A percentile compares a stretch with the other conserved stretches of the same genome.
These are phyloP conservation scores for Syngnathus scovelli DNA, from an alignment of 2,113 vertebrate species.

Conservation along the genomic window DNA sequence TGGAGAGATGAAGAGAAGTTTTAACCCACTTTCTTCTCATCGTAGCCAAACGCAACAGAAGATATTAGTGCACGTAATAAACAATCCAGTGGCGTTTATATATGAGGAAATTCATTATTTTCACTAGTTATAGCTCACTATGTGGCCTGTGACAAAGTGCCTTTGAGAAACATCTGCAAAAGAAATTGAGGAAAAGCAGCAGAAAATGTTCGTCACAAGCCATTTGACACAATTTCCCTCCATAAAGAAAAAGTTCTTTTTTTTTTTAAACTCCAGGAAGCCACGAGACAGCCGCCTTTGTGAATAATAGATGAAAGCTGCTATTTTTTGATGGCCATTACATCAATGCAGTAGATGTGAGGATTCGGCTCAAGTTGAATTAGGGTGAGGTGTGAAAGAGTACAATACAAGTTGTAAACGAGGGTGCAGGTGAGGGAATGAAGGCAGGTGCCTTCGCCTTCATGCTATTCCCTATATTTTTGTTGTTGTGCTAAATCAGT, in stretches of 20 bases:
- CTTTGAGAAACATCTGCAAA: constrained; percentile 3
- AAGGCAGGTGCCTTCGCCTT: neutral
- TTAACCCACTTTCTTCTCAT: neutral
- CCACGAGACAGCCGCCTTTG: constrained; percentile 4
- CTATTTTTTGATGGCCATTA: constrained; percentile 29
- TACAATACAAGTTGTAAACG: neutral
- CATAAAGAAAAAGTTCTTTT: neutral
- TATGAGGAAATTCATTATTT: neutral
- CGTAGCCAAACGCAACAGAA: constrained; percentile 44
- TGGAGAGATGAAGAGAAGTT: neutral
- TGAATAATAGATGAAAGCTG: constrained; percentile 36
- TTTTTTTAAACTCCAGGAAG: constrained; percentile 7
- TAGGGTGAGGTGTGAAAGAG: neutral
- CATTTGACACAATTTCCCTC: neutral
- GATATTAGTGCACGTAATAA: constrained; percentile 13
- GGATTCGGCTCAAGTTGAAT: neutral
- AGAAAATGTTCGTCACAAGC: constrained; percentile 6
- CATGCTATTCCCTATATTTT: neutral
- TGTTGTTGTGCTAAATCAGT: neutral
- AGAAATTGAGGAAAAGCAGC: constrained; percentile 4
- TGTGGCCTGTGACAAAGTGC: neutral
- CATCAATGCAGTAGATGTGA: neutral
- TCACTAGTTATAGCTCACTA: neutral
- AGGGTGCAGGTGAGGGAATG: neutral
- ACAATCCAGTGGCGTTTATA: neutral